A percentile compares a stretch with the other conserved stretches of the same genome.
Conservation (phyloP, 1,140 invertebrate genomes). For the Solenopsis invicta region DNA sequence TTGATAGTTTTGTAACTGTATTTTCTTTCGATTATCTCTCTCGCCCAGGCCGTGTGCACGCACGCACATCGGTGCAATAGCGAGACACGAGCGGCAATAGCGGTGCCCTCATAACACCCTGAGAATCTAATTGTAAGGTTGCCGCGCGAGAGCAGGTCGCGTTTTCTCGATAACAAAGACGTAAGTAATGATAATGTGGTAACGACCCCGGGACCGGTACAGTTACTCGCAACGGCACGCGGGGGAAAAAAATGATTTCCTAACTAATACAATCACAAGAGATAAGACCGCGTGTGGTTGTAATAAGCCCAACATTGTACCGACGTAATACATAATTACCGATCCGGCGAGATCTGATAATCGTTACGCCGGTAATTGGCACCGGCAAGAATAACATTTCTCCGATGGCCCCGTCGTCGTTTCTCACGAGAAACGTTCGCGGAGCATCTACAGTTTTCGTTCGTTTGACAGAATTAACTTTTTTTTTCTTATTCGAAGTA, state of each 20-base stretch:
- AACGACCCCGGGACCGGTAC: conserved; percentile 56
- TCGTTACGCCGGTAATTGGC: conserved; percentile 64
- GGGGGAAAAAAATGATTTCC: conserved; percentile 60
- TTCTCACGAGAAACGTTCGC: not conserved
- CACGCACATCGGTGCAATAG: not conserved
- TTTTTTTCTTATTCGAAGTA: not conserved
- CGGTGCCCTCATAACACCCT: conserved; percentile 67
- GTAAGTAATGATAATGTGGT: conserved; percentile 72
- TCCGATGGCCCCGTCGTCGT: conserved; percentile 15
- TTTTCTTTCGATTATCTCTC: conserved; percentile 47
- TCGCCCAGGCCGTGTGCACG: not conserved
- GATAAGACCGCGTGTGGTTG: conserved; percentile 37
- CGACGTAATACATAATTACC: conserved; percentile 62
- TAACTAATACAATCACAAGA: conserved; percentile 71
- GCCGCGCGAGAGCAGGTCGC: conserved; percentile 64
- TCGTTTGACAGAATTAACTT: conserved; percentile 38
- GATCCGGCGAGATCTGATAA: conserved; percentile 62
- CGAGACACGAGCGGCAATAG: conserved; percentile 48
- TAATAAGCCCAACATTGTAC: conserved; percentile 48
- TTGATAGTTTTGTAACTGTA: conserved; percentile 57
- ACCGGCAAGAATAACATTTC: conserved; percentile 36
- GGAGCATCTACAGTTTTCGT: not conserved
- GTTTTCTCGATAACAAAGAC: conserved; percentile 76
- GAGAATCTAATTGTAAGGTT: conserved; percentile 74
- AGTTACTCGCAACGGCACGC: conserved; percentile 58